Conservation (phyloP, 37 sponge, comb jelly and placozoan genomes). For the Lycopodina hypogea region DNA sequence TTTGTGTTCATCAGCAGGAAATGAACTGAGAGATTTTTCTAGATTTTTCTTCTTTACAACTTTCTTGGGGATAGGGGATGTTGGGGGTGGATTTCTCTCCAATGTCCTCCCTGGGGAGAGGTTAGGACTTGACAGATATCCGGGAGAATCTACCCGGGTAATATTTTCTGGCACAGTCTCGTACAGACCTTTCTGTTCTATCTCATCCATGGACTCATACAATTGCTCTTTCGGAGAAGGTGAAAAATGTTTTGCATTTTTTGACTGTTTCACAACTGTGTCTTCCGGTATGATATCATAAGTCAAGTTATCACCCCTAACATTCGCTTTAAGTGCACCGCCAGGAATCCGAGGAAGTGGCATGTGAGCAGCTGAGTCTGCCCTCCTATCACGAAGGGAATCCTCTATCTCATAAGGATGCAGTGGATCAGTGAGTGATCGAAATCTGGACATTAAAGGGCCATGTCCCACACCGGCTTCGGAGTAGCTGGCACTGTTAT, state of each 20-base stretch:
- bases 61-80: neutral
- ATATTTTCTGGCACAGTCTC: slow-evolving; percentile 63
- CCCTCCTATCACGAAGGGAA: slow-evolving; percentile 6
- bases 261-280: neutral
- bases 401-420: slow-evolving; percentile 5
- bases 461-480: slow-evolving; percentile 24
- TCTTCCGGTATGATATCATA: slow-evolving; percentile 50
- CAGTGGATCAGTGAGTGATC: slow-evolving; percentile 38
- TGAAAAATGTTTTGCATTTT: no score
- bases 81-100: slow-evolving; percentile 1
- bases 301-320: slow-evolving; percentile 3
- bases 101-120: slow-evolving; percentile 15
- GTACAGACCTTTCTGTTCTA: slow-evolving; percentile 54
- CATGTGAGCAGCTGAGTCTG: slow-evolving; percentile 25
- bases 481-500: slow-evolving; percentile 28
- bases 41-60: slow-evolving; percentile 5
- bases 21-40: slow-evolving; percentile 17
- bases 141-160: neutral
- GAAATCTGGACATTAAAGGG: slow-evolving; percentile 1
- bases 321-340: neutral
- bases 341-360: slow-evolving; percentile 42
- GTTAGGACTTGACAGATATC: neutral
- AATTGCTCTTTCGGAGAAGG: neutral
- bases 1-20: neutral
- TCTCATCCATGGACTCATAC: slow-evolving; percentile 51